These are phyloP conservation scores for Galaxea fascicularis DNA, from an alignment of 92 coral and sea anemone species.

Conservation along the genomic window DNA sequence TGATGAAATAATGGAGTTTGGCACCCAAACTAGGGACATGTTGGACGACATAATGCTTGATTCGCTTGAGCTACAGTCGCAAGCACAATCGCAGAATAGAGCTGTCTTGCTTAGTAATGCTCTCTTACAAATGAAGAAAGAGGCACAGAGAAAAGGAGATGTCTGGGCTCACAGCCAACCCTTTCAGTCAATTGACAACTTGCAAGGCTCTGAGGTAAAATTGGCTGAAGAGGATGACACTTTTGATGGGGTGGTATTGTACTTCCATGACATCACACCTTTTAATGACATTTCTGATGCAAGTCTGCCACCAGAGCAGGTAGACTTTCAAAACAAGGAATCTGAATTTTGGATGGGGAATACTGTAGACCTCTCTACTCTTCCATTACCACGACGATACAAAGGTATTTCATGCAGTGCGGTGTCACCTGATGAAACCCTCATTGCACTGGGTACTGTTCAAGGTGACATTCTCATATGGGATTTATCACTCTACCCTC, in stretches of 20 bases:
- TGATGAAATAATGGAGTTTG: slow-evolving; percentile 52
- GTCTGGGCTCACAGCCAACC: slow-evolving; percentile 79
- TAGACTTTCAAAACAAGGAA: slow-evolving; percentile 69
- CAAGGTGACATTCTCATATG: slow-evolving; percentile 86
- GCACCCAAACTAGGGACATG: slow-evolving; percentile 54
- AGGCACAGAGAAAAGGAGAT: slow-evolving; percentile 48
- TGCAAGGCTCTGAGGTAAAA: slow-evolving; percentile 26
- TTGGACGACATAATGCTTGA: slow-evolving; percentile 54
- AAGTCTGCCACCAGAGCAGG: slow-evolving; percentile 59
- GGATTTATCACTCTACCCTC: slow-evolving; percentile 80
- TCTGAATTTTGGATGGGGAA: slow-evolving; percentile 79
- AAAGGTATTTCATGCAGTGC: slow-evolving; percentile 80
- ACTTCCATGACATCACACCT: slow-evolving; percentile 73
- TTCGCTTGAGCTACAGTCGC: slow-evolving; percentile 39
- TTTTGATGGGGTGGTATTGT: slow-evolving; percentile 80
- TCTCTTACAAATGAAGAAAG: slow-evolving; percentile 69
- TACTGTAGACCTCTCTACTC: slow-evolving; percentile 41
- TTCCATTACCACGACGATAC: slow-evolving; percentile 79
- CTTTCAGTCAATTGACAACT: slow-evolving; percentile 40
- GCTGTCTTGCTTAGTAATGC: slow-evolving; percentile 57
- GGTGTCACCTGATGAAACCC: slow-evolving; percentile 69
- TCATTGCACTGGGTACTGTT: slow-evolving; percentile 78
- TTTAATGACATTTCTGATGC: slow-evolving; percentile 61
- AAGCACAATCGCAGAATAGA: slow-evolving; percentile 30
- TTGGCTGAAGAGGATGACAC: slow-evolving; percentile 49